Evolutionary conservation across 2,888 invertebrate species (phyloP), one percentile per base, ranked within the genome.

Genomic region (Prosopocoilus inquinatus): DNA sequence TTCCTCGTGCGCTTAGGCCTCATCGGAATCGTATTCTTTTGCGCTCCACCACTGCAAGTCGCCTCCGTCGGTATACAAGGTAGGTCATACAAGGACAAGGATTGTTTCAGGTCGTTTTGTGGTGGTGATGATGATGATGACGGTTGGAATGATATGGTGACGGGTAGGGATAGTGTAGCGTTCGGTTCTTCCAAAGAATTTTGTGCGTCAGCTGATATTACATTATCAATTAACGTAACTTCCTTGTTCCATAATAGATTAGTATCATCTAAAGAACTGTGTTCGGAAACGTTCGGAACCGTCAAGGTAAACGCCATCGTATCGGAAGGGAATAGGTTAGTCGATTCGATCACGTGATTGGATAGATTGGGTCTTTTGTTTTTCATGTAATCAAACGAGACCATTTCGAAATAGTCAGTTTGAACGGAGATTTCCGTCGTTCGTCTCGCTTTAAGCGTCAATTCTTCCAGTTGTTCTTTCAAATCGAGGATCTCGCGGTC

Each of bases 401-500:
- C 20, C 20, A 28, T 62, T 28, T 67, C 64, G 9, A 35, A 32
- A 55, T 32, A 35, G 8, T 57, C 57, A 2, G 54, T 54, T 43
- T 57, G 57, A 1, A 43, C 44, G 1, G 36, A 20, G 8, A 11
- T 20, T 9, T 49, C 39, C 5, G 12, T 12, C 2, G 46, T 32
- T 39, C 39, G 5, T 47, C 49, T 57, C 9, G 36, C 11, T 4
- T 9, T 33, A 8, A 38, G 34, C 8, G 20, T 38, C 3, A 57
- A 62, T 60, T 79, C 76, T 52, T 76, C 78, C 2, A 83, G 70
- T 71, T 80, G 78, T 11, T 77, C 76, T 58, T 80, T 81, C 11
- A 86, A 71, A 33, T 78, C 69, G 13, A 74, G 72, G 20, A 87
- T 83, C 73, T 86, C 83, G 58, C 79, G 75, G 2, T 82, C 79